Base-by-base conservation (phyloP, 1,140 invertebrate species). In the Thaumatotibia leucotreta region DNA sequence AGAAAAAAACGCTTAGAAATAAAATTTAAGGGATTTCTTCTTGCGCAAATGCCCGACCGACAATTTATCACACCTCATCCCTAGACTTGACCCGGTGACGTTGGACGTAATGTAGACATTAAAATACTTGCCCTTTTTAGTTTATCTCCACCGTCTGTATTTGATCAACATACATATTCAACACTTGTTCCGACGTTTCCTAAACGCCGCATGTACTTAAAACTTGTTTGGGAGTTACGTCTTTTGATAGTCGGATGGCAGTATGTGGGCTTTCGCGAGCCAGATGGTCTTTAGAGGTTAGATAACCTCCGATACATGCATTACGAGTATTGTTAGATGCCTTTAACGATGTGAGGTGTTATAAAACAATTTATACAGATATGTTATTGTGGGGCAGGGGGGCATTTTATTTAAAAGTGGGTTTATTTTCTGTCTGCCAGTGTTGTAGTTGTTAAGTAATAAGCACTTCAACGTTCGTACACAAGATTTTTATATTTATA, bases 91-190 rank as follows among this genome's bases (percentile, higher is more conserved):
- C 52, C 22, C n/a, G 52, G 4, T 58, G 52, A 58, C 52, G 52
- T 58, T 14, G 23, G 23, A 17, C 62, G 32, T 52, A 65, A 76
- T 76, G 72, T 72, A 74, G 72, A 74, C 75, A 74, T 76, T 72
- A 76, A 69, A 70, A 76, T 76, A 68, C 72, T 76, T 72, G 49
- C 50, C 74, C 75, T 69, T 76, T 70, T 76, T 69, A 65, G 65
- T 70, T 32, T 33, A 58, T 49, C 35, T 50, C 27, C 27, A 54
- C 27, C 45, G 35, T 39, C 58, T 58, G 49, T 63, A 11, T 65
- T 33, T 64, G 58, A 64, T 65, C 45, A 45, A 33, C 68, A 75
- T 75, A 69, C 67, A 75, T 75, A 75, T 75, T 70, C 68, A 72
- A 61, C 52, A 58, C n/a, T 58, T 4, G 22, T 9, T n/a, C 5